These are phyloP conservation scores for Sisyra nigra DNA, from an alignment of 2,888 invertebrate genomes.

Conservation along the genomic window DNA sequence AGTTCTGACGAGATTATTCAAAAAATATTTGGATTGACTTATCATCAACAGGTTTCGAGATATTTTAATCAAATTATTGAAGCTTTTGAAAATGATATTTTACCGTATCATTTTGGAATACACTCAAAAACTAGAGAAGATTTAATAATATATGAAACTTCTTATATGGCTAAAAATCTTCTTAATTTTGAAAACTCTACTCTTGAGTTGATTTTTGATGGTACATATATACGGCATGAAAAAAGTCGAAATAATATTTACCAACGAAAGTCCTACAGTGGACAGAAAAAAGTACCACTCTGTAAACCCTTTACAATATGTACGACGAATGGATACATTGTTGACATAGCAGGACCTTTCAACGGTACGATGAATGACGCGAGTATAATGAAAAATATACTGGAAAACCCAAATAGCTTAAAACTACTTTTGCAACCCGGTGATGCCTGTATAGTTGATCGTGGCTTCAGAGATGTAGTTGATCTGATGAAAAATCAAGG, in stretches of 20 bases:
- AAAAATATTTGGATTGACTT: too few species aligned
- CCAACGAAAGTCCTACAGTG: not conserved
- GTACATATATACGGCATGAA: not conserved
- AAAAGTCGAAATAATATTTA: not conserved
- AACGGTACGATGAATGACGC: not conserved
- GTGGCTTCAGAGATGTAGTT: constrained; percentile 15
- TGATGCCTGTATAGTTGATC: constrained; percentile 15
- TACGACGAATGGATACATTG: not conserved
- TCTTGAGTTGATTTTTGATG: not conserved
- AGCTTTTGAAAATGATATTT: not conserved
- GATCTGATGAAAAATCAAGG: constrained; percentile 11
- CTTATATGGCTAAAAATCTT: too few species aligned
- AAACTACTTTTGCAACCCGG: constrained; percentile 11
- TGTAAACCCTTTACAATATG: constrained; percentile 3
- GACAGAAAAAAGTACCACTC: not conserved
- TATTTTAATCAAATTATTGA: not conserved
- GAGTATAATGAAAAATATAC: not conserved
- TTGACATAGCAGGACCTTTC: not conserved
- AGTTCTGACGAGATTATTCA: not conserved
- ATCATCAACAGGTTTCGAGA: not conserved
- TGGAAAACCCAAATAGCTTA: not conserved
- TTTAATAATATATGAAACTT: not conserved
- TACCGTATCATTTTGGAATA: not conserved
- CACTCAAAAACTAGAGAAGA: not conserved
- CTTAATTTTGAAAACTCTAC: too few species aligned